Evolutionary conservation across 2,797 vertebrate species (phyloP).

Genomic region (Oryzias sinensis): DNA sequence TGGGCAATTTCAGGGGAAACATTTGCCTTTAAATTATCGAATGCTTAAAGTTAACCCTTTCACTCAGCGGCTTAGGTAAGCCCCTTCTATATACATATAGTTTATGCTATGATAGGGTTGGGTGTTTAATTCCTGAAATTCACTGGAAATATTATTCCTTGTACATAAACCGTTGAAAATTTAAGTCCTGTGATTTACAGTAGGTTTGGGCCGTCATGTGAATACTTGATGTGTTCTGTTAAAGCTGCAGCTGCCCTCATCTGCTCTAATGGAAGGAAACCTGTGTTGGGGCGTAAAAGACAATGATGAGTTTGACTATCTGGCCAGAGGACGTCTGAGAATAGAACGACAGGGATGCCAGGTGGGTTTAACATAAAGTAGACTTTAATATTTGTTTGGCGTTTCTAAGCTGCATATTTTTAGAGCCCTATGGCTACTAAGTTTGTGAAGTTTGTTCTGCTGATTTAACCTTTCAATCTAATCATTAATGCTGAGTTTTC

Average conservation of each 20-base stretch:
- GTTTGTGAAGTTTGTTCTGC: no score
- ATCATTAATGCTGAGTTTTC: no score
- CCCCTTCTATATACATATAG: not conserved
- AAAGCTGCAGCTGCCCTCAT: slow-evolving; percentile 78
- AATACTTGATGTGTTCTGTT: slow-evolving; percentile 46
- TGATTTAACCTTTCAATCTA: no score
- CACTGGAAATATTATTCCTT: not conserved
- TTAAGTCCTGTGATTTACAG: slow-evolving; percentile 30
- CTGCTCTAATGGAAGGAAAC: slow-evolving; percentile 71
- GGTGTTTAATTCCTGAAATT: not conserved
- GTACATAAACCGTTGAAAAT: not conserved
- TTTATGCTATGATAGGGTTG: not conserved
- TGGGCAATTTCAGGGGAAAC: slow-evolving; percentile 68
- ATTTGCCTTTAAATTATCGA: slow-evolving; percentile 49
- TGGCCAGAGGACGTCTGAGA: slow-evolving; percentile 59
- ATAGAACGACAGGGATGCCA: slow-evolving; percentile 72
- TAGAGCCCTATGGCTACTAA: no score
- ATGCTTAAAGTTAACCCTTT: slow-evolving; percentile 68
- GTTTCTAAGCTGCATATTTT: not conserved
- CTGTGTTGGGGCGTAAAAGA: slow-evolving; percentile 63
- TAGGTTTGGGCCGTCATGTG: slow-evolving; percentile 16
- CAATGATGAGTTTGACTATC: slow-evolving; percentile 67
- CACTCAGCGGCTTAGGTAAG: slow-evolving; percentile 80
- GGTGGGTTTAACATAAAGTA: slow-evolving; percentile 59
- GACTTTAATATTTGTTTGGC: slow-evolving; percentile 12